A percentile compares a stretch with the other conserved stretches of the same genome.
Evolutionary conservation across 2,888 invertebrate genomes (phyloP).

Genomic region (Leucophenga maculata): DNA sequence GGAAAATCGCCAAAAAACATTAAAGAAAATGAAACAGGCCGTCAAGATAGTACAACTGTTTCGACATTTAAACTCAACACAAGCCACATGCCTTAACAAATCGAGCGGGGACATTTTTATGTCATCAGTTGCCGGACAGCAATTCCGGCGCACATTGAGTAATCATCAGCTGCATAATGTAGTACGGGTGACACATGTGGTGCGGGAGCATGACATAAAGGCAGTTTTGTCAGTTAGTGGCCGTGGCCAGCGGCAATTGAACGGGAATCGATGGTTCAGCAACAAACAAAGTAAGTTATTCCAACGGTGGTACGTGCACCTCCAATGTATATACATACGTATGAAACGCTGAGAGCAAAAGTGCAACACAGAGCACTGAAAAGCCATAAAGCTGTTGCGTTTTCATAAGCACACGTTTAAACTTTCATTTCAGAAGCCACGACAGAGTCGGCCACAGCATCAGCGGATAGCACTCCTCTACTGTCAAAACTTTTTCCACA

Average conservation of each 20-base stretch:
- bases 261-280: constrained; percentile 35
- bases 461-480: constrained; percentile 60
- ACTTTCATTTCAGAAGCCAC: constrained; percentile 1
- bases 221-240: constrained; percentile 14
- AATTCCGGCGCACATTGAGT: constrained; percentile 32
- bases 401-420: neutral
- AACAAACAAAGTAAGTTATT: constrained; percentile 48
- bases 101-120: neutral
- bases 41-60: neutral
- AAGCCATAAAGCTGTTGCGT: too few species aligned
- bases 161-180: constrained; percentile 28
- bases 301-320: neutral
- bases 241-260: constrained; percentile 7
- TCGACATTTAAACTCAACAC: neutral
- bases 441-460: neutral
- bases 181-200: constrained; percentile 36
- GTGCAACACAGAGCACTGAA: too few species aligned
- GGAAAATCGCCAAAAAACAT: neutral
- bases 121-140: constrained; percentile 1
- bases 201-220: neutral
- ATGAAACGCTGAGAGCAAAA: too few species aligned
- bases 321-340: neutral
- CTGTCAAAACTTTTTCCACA: constrained; percentile 77
- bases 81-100: neutral
- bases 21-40: neutral